A percentile compares a stretch with the other conserved stretches of the same genome.
These are phyloP conservation scores for Strix uralensis DNA, from an alignment of 2,113 vertebrate genomes.

Conservation along the genomic window DNA sequence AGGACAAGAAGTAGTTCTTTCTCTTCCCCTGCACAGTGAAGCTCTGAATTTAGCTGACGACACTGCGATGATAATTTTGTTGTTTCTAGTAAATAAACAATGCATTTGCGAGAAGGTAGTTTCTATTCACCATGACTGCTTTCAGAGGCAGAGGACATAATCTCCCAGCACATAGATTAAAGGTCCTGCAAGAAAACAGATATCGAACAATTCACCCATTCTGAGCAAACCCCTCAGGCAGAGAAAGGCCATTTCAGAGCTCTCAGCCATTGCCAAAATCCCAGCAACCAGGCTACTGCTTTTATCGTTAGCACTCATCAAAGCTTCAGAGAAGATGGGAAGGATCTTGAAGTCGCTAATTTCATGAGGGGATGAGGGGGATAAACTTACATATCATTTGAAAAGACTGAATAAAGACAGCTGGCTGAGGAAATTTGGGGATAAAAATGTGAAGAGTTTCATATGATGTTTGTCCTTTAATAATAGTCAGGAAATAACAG, in stretches of 20 bases:
- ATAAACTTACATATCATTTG: not conserved
- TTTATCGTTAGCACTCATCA: not conserved
- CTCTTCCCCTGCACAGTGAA: not conserved
- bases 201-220: not conserved
- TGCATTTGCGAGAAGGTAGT: not conserved
- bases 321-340: not conserved
- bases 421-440: not conserved
- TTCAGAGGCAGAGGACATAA: not conserved
- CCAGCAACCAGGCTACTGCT: not conserved
- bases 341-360: not conserved
- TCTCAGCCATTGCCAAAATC: not conserved
- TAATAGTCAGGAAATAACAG: not conserved
- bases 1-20: not conserved
- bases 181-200: not conserved
- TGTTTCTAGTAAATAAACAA: not conserved
- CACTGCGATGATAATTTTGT: not conserved
- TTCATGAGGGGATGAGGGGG: not conserved
- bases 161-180: not conserved
- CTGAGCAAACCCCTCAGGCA: not conserved
- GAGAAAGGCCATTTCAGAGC: not conserved
- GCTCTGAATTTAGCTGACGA: not conserved
- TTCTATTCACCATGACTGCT: not conserved
- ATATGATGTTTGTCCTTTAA: not conserved
- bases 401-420: not conserved
- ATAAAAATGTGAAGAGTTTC: not conserved